Base-by-base conservation (phyloP, 2,797 vertebrate genomes). In the Sebastes diaconus region DNA sequence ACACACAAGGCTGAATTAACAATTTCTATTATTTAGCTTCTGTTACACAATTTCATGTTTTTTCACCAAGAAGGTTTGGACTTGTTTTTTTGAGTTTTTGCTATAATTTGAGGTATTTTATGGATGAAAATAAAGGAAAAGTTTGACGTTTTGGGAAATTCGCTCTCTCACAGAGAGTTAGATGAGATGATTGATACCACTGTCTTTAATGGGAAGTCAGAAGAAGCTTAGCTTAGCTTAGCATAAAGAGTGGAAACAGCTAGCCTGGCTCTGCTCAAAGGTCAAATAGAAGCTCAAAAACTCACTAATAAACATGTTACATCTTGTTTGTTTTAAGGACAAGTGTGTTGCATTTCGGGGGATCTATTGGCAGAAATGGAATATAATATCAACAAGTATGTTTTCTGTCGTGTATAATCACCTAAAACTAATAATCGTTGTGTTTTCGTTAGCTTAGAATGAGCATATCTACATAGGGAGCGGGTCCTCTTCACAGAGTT, bases 381-480 rank as follows among this genome's bases (percentile, higher is more conserved):
- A 20, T 46, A 50, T 50, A 9, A 50, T 20, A 50, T 9, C 18
- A 50, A 20, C 1, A 20, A 20, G 18, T 20, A 20, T 50, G 46
- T 50, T 50, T 50, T 50, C 42, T 20, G 0, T 46, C 0, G 42
- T 50, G 42, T 46, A 46, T 18, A 46, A 46, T 46, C 42, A 46
- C 7, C 6, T 0, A 0, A 46, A 46, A 46, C 0, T 20, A 18
- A 18, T 8, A 46, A 46, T 18, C 42, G 1, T 42, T 6, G 3
- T 0, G 8, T 50, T 50, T 50, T 50, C 3, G 0, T 50, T 8
- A 50, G 46, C 46, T 50, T 50, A 8, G 7, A 50, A 50, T 1
- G 46, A 50, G 46, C 8, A 50, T 20, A 20, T 50, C 46, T 50
- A 20, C 7, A 8, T 20, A 50, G 46, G 7, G 46, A 50, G 46